Base-by-base conservation (phyloP, 2,797 vertebrate genomes). In the Coilia nasus region DNA sequence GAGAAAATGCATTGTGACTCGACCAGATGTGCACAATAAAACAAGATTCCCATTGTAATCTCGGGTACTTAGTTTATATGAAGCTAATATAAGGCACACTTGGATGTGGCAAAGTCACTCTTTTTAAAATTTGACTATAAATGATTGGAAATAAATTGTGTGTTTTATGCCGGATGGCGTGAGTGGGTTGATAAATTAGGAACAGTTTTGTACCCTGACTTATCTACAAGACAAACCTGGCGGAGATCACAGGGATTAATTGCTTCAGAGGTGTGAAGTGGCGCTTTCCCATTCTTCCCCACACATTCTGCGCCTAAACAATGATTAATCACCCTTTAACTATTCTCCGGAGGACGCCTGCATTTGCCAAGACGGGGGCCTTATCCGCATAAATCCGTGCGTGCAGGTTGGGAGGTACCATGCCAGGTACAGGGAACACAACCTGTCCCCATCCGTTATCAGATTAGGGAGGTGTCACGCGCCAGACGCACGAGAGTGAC, bases 261-360 rank as follows among this genome's bases (percentile, higher is more conserved):
- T 99, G 98, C 98, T 98, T 99, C 97, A 97, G 98, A 99, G 98
- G 98, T 99, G 97, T 98, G 97, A 97, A 98, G 98, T 97, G 96
- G 95, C 93, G 96, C 96, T 97, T 97, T 96, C 95, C 96, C 96
- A 98, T 98, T 98, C 97, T 98, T 98, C 96, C 96, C 96, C 92
- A 96, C 95, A 95, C 96, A 97, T 96, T 97, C 97, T 94, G 95
- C 96, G 96, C 97, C 97, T 97, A 98, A 99, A 99, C 98, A 98
- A 99, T 99, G 98, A 99, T 99, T 99, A 99, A 99, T 99, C 98
- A 98, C 98, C 98, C 97, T 98, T 99, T 98, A 99, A 98, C 97
- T 98, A 97, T 98, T 97, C 98, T 98, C 98, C 94, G 91, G 97
- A 98, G 98, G 94, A 98, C 94, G 96, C 96, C 93, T 91, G 95